Percentiles rank a stretch among this genome's conserved stretches.
Conservation (phyloP, 1,140 invertebrate species). For the Heliconius nattereri region DNA sequence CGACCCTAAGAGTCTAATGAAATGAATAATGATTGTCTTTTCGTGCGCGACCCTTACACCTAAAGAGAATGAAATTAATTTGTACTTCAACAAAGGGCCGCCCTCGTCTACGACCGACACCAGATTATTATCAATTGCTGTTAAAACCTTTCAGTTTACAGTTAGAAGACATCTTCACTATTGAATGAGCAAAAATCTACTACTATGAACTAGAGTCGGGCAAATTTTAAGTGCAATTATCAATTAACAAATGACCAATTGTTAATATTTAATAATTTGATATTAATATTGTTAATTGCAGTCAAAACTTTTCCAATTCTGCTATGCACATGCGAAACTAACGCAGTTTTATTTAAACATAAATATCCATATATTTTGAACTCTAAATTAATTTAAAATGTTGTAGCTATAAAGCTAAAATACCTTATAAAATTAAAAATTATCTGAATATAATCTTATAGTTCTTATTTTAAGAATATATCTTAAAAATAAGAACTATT, state of each 20-base stretch:
- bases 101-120: slow-evolving; percentile 23
- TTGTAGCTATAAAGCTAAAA: neutral
- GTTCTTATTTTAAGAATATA: too few species aligned
- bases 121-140: neutral
- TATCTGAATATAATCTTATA: too few species aligned
- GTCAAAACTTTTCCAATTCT: too few species aligned
- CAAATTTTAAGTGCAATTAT: too few species aligned
- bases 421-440: neutral
- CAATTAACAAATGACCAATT: too few species aligned
- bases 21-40: slow-evolving; percentile 65
- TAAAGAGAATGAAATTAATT: slow-evolving; percentile 67
- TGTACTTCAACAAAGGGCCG: slow-evolving; percentile 70
- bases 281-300: too few species aligned
- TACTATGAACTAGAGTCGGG: neutral
- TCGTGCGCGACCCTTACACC: slow-evolving; percentile 59
- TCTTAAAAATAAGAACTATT: too few species aligned
- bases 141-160: neutral
- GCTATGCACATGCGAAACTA: too few species aligned
- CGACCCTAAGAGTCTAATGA: neutral
- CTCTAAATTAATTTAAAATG: too few species aligned
- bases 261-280: too few species aligned
- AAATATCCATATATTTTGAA: too few species aligned
- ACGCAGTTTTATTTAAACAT: too few species aligned
- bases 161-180: neutral
- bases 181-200: neutral